A percentile compares a stretch with the other conserved stretches of the same genome.
phyloP scores from a whole-genome alignment of 1,140 invertebrate species.

The Pseudomyrmex cubaensis region DNA sequence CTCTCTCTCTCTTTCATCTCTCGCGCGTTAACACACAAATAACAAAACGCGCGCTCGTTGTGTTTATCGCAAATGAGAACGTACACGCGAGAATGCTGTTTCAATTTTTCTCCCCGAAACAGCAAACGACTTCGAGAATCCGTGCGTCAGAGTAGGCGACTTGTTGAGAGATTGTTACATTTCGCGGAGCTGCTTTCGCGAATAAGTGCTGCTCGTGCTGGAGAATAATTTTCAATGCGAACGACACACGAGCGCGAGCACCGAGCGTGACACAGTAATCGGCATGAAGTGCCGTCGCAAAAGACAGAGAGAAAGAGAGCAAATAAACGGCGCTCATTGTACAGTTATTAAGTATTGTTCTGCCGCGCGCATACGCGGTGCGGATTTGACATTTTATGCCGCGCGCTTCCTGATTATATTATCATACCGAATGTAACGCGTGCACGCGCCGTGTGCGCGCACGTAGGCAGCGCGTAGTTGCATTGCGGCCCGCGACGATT shows the following conservation, averaged over 20 bases:
- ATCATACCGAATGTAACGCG: background rate
- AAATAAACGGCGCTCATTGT: conserved; percentile 17
- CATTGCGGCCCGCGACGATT: conserved; percentile 16
- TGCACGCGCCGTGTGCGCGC: background rate
- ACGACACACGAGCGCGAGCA: background rate
- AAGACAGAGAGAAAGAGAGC: no score
- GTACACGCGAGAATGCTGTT: background rate
- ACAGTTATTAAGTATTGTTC: conserved; percentile 48
- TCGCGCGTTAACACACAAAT: background rate
- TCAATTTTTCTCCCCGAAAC: background rate
- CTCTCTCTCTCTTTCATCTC: background rate
- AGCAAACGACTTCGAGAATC: no score
- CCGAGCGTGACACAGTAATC: conserved; percentile 38
- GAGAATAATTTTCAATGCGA: conserved; percentile 32
- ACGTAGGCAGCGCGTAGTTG: conserved; percentile 55
- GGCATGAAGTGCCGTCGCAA: conserved; percentile 7
- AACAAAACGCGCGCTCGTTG: conserved; percentile 2
- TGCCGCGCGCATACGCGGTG: background rate
- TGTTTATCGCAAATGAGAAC: conserved; percentile 8
- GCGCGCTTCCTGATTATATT: conserved; percentile 56
- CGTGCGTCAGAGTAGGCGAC: background rate
- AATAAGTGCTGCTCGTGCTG: background rate
- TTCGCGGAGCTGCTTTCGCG: background rate
- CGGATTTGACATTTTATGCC: conserved; percentile 39
- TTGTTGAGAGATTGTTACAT: conserved; percentile 19